Base-by-base conservation (phyloP, 2,888 invertebrate species). In the Cryptus armator region DNA sequence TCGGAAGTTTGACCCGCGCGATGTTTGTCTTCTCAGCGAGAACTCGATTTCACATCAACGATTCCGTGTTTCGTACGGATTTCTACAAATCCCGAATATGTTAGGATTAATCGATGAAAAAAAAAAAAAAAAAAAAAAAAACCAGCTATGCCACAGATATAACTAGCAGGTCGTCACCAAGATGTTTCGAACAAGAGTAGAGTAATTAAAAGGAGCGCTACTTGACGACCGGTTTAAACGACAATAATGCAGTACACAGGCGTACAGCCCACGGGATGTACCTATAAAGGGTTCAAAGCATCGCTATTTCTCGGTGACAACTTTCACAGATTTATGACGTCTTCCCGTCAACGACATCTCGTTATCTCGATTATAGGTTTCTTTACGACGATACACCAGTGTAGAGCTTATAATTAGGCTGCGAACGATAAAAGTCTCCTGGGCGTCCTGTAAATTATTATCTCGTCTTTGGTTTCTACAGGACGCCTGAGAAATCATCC, bases 41-140 rank as follows among this genome's bases (percentile, higher is more conserved):
- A 62, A 19, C 48, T 72, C 81, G 84, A 81, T 84, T 84, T 84
- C 84, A 81, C 84, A 77, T 67, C 16, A 44, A 37, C 44, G 62
- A 84, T 84, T 77, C 56, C 62, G 66, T 43, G 43, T 29, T 51
- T 67, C 59, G 53, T 79, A 56, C 29, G 77, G 84, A 81, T 74
- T 77, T 84, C 72, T 51, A 84, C 64, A 51, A 24, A 68, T 66
- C 53, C 66, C 46, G 19, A 70, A 68, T 68, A n/a, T 43, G 5
- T 10, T 32, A n/a, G 19, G 51, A n/a, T 56, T 24, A 24, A 56
- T 56, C 24, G 29, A 44, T 3, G 37, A 44, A 29, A n/a, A 48
- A 16, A 29, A n/a, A 48, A 19, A 64, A 24, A 24, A 24, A 24
- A 24, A 71, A 66, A 76, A 82, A 66, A 71, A 76, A 66, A 46